Conservation (phyloP, 2,113 vertebrate species). For the Perca fluviatilis region DNA sequence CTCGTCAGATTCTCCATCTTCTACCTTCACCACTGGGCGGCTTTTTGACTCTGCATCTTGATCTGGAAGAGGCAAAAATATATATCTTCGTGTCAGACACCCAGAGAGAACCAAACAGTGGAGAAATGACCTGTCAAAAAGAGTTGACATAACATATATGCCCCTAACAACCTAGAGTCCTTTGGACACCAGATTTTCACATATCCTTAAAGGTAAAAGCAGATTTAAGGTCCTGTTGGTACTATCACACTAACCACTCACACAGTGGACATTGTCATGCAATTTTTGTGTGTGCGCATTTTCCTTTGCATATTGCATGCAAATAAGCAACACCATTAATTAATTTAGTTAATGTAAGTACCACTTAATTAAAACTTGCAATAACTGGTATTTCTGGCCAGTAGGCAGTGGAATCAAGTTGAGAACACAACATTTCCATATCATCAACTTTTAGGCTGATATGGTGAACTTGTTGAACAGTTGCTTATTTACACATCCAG, state of each 20-base stretch:
- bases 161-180: neutral
- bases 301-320: neutral
- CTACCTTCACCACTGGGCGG: slow-evolving; percentile 13
- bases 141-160: neutral
- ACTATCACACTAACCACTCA: neutral
- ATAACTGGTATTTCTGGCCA: neutral
- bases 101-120: neutral
- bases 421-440: neutral
- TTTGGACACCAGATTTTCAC: neutral
- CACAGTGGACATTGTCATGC: neutral
- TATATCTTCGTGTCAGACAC: neutral
- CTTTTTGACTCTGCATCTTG: slow-evolving; percentile 29
- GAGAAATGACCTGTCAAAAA: neutral
- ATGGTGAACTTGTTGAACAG: neutral
- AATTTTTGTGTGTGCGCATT: neutral
- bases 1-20: slow-evolving; percentile 23
- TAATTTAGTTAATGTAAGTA: neutral
- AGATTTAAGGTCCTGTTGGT: no score
- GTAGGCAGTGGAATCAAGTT: neutral
- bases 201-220: neutral
- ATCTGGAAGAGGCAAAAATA: slow-evolving; percentile 31
- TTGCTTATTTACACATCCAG: neutral
- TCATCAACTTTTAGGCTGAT: neutral
- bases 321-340: neutral
- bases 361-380: neutral